Evolutionary conservation across 2,113 vertebrate species (phyloP).

Genomic region (Leptosomus discolor): DNA sequence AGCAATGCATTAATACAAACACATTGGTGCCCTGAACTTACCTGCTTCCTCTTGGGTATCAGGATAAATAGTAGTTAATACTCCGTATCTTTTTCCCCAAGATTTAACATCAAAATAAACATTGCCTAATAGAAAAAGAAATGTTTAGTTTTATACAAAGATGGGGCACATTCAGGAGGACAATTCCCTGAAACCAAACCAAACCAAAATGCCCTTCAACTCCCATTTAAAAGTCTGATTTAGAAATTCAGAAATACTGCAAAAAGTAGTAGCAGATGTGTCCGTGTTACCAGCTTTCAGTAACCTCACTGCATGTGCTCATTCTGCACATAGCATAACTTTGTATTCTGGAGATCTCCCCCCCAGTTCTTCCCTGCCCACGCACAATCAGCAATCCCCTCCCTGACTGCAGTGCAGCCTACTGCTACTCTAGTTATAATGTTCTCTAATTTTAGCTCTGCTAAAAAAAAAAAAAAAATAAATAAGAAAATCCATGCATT

Average conservation of each 20-base stretch:
- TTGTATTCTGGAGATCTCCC: not conserved
- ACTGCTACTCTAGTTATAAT: not conserved
- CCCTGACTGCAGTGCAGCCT: not conserved
- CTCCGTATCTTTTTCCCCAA: constrained; percentile 85
- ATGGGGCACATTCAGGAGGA: not conserved
- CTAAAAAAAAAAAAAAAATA: not conserved
- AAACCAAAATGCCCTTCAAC: not conserved
- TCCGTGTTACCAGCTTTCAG: not conserved
- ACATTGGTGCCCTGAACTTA: constrained; percentile 37
- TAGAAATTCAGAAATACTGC: not conserved
- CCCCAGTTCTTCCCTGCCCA: not conserved
- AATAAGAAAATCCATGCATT: not conserved
- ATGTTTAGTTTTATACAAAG: not conserved
- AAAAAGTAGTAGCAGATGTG: not conserved
- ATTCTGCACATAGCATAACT: not conserved
- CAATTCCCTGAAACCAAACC: not conserved
- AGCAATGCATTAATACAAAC: not conserved
- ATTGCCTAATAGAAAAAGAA: constrained; percentile 78
- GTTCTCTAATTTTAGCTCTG: not conserved
- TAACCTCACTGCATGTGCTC: not conserved
- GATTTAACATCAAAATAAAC: constrained; percentile 92
- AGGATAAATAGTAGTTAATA: constrained; percentile 63
- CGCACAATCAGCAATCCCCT: not conserved
- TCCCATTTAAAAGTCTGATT: not conserved
- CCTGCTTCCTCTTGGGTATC: constrained; percentile 71